These are phyloP conservation scores for Metellina segmentata DNA, from an alignment of 2,888 invertebrate genomes.

Conservation along the genomic window DNA sequence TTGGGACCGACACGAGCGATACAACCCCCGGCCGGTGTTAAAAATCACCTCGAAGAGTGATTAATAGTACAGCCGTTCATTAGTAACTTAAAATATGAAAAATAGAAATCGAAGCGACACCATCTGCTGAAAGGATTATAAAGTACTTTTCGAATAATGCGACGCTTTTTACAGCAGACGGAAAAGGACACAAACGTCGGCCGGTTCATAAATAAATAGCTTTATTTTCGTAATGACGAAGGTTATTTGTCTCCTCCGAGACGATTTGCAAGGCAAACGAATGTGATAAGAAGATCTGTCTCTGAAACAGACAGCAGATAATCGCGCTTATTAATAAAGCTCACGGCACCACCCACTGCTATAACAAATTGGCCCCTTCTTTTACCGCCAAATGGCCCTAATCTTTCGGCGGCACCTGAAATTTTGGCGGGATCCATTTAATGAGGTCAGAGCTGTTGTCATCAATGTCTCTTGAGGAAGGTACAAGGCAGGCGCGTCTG, in stretches of 20 bases:
- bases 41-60: neutral
- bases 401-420: constrained; percentile 70
- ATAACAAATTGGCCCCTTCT: constrained; percentile 68
- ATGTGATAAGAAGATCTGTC: constrained; percentile 64
- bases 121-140: constrained; percentile 39
- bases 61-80: constrained; percentile 20
- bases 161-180: neutral
- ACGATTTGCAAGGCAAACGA: constrained; percentile 72
- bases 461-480: constrained; percentile 60
- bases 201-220: constrained; percentile 55
- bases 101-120: constrained; percentile 14
- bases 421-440: constrained; percentile 61
- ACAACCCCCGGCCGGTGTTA: neutral
- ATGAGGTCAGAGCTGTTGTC: constrained; percentile 75
- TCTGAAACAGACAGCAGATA: constrained; percentile 72
- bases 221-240: constrained; percentile 66
- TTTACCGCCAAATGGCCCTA: constrained; percentile 54
- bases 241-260: constrained; percentile 47
- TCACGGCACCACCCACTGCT: constrained; percentile 54
- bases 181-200: constrained; percentile 22
- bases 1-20: neutral
- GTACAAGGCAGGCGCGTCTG: constrained; percentile 74
- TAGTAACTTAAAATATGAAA: constrained; percentile 32
- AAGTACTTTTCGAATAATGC: neutral
- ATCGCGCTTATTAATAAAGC: constrained; percentile 73